Base-by-base conservation (phyloP, 92 coral and sea anemone genomes). In the Epizoanthus stellaris region DNA sequence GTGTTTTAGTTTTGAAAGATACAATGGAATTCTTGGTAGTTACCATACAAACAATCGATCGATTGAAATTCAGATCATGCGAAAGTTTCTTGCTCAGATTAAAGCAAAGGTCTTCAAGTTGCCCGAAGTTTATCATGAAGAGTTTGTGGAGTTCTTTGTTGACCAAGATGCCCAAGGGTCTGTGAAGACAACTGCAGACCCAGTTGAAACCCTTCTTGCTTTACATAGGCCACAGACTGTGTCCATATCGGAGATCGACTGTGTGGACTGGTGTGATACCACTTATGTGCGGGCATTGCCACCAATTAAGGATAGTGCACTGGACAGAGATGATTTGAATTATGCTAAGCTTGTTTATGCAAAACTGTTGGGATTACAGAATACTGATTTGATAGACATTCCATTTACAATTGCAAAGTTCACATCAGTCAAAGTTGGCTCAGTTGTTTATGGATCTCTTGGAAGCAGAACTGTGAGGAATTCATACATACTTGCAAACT, bases 1-100 rank as follows among this genome's bases (percentile, higher is more conserved):
- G 94, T 88, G 92, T 47, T 87, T 87, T 8, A 87, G 91, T 42
- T 91, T 91, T 80, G 91, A 91, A 38, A 57, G 91, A n/a, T 91
- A 82, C 34, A 91, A 88, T 75, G 94, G 89, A 0, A 75, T 91
- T 16, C 77, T 91, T 64, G 92, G 94, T 6, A 66, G 84, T 39
- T 85, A 47, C 67, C 89, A 84, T 14, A 91, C 89, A 20, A 91
- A 88, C 38, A 85, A 85, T 59, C 64, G 90, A 2, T 67, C 90
- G 4, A 81, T 91, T 16, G 94, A 85, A 81, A 72, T 91, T 13
- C 92, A 91, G 58, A 58, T 91, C 1, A 91, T 91, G 92, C 67
- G 92, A 11, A 91, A 70, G 38, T 87, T 91, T 73, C 90, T 79
- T 43, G 72, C 75, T 21, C 87, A 87, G 34, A 38, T 65, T 14